Conservation (phyloP, 2,888 invertebrate genomes). For the Athrips mouffetella region DNA sequence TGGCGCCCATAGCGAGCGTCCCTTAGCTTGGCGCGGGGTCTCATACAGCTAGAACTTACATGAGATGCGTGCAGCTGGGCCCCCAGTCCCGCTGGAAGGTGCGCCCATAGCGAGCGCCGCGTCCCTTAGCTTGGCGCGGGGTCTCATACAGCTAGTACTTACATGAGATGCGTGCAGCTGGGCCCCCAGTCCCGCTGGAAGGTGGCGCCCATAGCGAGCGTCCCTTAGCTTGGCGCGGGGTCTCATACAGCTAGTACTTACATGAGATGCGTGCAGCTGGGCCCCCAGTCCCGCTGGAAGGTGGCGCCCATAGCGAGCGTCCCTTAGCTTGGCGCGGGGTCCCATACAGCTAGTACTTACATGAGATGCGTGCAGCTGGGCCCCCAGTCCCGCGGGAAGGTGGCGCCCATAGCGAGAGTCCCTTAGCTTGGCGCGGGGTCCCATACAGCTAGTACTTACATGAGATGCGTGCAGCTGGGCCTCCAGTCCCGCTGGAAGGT, state of each 20-base stretch:
- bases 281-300: slow-evolving; percentile 87
- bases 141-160: too few relatives aligned
- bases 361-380: slow-evolving; percentile 88
- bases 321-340: slow-evolving; percentile 89
- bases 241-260: too few relatives aligned
- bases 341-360: slow-evolving; percentile 85
- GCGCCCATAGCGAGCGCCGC: too few relatives aligned
- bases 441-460: too few relatives aligned
- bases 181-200: slow-evolving; percentile 87
- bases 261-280: slow-evolving; percentile 90
- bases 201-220: slow-evolving; percentile 91
- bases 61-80: too few relatives aligned
- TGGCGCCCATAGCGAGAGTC: slow-evolving; percentile 88
- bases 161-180: slow-evolving; percentile 91
- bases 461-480: slow-evolving; percentile 86
- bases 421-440: too few relatives aligned
- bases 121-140: too few relatives aligned
- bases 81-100: too few relatives aligned
- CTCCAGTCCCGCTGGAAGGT: slow-evolving; percentile 87
- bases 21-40: too few relatives aligned
- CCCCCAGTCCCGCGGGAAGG: slow-evolving; percentile 87
- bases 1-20: too few relatives aligned
- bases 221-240: too few relatives aligned
- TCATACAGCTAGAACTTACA: too few relatives aligned
- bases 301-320: slow-evolving; percentile 93